phyloP scores from a whole-genome alignment of 2,888 invertebrate species.

The Lycophotia porphyrea region DNA sequence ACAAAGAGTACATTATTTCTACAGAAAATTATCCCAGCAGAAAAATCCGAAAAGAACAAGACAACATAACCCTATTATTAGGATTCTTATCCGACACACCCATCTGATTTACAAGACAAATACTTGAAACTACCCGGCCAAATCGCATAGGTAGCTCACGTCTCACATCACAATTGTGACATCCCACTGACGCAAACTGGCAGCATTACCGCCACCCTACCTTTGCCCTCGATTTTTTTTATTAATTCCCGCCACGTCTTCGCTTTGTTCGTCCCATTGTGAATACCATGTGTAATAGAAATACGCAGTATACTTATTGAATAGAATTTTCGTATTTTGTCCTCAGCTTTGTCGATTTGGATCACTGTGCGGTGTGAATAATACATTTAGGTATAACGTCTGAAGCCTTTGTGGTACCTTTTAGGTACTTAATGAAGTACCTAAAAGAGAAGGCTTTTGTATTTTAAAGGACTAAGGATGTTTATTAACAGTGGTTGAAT shows the following conservation, averaged over 20 bases:
- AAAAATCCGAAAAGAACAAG: constrained; percentile 66
- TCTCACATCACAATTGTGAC: constrained; percentile 83
- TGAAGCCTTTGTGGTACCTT: constrained; percentile 25
- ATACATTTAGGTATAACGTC: constrained; percentile 36
- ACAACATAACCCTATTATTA: constrained; percentile 69
- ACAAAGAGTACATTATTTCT: background rate
- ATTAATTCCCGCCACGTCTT: constrained; percentile 87
- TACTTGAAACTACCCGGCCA: constrained; percentile 70
- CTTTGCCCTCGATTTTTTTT: constrained; percentile 82
- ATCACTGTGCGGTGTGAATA: constrained; percentile 65
- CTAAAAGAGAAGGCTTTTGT: background rate
- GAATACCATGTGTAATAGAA: constrained; percentile 83
- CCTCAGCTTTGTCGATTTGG: constrained; percentile 66
- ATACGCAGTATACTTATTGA: constrained; percentile 76
- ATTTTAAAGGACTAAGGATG: constrained; percentile 1
- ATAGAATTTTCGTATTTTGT: constrained; percentile 78
- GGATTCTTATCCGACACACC: constrained; percentile 73
- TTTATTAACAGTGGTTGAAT: constrained; percentile 1
- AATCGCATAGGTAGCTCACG: constrained; percentile 84
- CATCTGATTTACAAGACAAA: constrained; percentile 77
- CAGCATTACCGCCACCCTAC: constrained; percentile 81
- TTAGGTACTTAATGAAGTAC: constrained; percentile 5
- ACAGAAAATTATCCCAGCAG: constrained; percentile 44
- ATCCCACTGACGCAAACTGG: constrained; percentile 80
- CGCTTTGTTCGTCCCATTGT: constrained; percentile 87